Percentiles rank a stretch among this genome's conserved stretches.
Conservation (phyloP, 2,797 vertebrate genomes). For the Sorex maritimensis region DNA sequence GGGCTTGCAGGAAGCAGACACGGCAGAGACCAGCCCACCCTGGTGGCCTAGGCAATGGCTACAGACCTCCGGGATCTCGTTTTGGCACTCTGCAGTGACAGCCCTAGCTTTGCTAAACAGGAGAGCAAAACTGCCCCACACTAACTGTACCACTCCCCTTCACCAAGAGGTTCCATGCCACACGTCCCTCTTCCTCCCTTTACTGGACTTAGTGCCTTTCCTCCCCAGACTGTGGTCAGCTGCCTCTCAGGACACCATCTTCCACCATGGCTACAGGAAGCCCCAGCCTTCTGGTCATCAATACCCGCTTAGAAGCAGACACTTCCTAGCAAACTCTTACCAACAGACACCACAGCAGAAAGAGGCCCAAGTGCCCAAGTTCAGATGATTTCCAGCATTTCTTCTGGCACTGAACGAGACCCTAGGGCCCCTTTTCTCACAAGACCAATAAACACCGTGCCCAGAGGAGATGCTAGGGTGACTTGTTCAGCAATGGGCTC, state of each 20-base stretch:
- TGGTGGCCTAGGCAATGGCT: conserved; percentile 81
- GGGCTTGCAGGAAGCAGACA: conserved; percentile 79
- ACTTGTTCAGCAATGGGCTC: not conserved
- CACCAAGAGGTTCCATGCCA: not conserved
- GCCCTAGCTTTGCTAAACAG: conserved; percentile 82
- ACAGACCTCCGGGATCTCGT: conserved; percentile 89
- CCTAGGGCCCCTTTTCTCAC: not conserved
- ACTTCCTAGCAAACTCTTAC: not conserved
- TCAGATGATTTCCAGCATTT: not conserved
- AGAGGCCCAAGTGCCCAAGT: not conserved
- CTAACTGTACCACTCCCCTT: conserved; percentile 68
- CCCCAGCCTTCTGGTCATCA: not conserved
- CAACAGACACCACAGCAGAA: not conserved
- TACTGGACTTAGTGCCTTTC: not conserved
- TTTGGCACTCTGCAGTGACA: conserved; percentile 82
- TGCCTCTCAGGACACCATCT: not conserved
- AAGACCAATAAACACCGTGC: not conserved
- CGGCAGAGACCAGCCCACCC: conserved; percentile 68
- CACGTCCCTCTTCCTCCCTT: conserved; percentile 55
- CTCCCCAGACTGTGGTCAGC: not conserved
- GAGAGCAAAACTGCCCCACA: conserved; percentile 86
- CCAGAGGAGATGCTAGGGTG: not conserved
- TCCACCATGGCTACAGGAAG: conserved; percentile 39
- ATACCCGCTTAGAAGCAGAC: not conserved
- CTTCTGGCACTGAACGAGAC: not conserved